Conservation (phyloP, 2,888 invertebrate genomes). For the Deilephila elpenor region DNA sequence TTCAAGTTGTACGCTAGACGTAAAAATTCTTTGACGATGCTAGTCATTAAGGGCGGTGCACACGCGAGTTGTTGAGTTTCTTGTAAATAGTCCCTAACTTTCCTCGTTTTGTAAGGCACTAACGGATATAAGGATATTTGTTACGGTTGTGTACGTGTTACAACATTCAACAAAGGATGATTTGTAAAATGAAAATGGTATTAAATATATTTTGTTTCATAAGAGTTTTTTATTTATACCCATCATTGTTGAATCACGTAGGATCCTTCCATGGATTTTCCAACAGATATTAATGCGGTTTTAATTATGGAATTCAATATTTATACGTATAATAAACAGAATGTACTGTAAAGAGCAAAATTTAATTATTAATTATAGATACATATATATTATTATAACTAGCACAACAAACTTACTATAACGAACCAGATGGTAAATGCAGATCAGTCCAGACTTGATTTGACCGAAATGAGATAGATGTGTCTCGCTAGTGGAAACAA, state of each 20-base stretch:
- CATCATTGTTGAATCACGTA: not conserved
- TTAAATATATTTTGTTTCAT: slow-evolving; percentile 82
- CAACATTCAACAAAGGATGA: slow-evolving; percentile 38
- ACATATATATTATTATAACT: no score
- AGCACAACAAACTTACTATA: no score
- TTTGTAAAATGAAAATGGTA: slow-evolving; percentile 77
- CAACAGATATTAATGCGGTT: not conserved
- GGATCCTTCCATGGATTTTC: not conserved
- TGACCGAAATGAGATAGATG: no score
- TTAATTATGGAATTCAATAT: not conserved
- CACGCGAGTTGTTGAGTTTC: not conserved
- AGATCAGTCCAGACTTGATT: no score
- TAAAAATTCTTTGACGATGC: no score
- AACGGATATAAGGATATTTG: not conserved
- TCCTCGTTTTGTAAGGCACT: slow-evolving; percentile 6
- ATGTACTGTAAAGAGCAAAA: no score
- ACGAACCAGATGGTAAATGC: no score
- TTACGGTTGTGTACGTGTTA: slow-evolving; percentile 6
- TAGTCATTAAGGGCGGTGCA: not conserved
- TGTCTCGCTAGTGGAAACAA: no score
- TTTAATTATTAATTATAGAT: no score
- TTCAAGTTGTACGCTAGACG: no score
- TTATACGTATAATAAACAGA: no score
- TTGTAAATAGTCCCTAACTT: slow-evolving; percentile 6
- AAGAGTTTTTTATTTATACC: slow-evolving; percentile 42